Evolutionary conservation across 64 coral and sea anemone species (phyloP), one percentile per base, ranked within the genome.

Genomic region (Dendrophyllia cribrosa): DNA sequence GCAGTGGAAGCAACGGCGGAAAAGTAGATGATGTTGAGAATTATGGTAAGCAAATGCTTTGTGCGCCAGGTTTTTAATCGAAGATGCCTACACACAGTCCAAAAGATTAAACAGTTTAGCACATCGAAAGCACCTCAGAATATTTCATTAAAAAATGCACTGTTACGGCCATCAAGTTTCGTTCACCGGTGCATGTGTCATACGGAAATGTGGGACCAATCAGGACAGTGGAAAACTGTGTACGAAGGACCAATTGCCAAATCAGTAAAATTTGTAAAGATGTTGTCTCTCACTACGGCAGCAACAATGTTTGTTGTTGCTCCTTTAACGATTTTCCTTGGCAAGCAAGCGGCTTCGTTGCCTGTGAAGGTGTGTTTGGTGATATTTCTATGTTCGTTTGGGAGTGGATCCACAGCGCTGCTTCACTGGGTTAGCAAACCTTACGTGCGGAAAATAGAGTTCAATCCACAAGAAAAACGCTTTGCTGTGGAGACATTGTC

Each of bases 211-310:
- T 56, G 26, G 15, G 88, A 89, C 48, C 21, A 48, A 13, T 58
- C 51, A 20, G 23, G 58, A 43, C 84, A 93, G 56, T 93, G 94
- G 90, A 96, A 66, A 72, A 81, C 96, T 87, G 97, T 99, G 8
- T 99, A 99, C 66, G 97, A 99, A 84, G 97, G 97, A 25, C 97
- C 97, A 3, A 78, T 99, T 2, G 93, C 97, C 6, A 89, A 76
- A 79, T 95, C 97, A 66, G 97, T 99, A 17, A 96, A 92, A 78
- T 91, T 83, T 66, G 94, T 99, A 3, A 99, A 99, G 76, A 11
- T 86, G 20, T 93, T 99, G 66, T 99, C 97, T 10, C 34, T 99
- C 20, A 93, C 91, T 52, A 99, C 97, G 19, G 97, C 97, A 17
- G 82, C 88, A 26, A 88, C 91, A 15, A 88, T 94, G 0, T 58